Evolutionary conservation across 2,888 invertebrate species (phyloP).

Genomic region (Tubiluchus corallicola): DNA sequence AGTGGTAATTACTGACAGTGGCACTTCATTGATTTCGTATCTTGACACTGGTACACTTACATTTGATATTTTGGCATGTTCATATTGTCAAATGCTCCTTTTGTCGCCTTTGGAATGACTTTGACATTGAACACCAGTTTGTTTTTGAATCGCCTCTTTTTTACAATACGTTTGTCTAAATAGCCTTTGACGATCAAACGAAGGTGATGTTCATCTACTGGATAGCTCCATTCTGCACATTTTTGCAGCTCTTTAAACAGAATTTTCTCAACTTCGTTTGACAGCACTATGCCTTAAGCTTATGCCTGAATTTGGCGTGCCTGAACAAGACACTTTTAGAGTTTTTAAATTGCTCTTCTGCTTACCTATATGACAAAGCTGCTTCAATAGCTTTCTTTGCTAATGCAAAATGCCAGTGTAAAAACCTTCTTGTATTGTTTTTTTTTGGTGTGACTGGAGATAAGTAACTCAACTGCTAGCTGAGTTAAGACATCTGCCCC

Average conservation of each 20-base stretch:
- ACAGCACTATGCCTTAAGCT: background rate
- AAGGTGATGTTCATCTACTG: background rate
- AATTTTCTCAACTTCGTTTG: background rate
- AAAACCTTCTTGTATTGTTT: too few relatives aligned
- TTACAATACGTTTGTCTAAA: background rate
- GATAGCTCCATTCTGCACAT: background rate
- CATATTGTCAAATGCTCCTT: constrained; percentile 4
- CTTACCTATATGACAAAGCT: background rate
- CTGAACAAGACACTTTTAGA: background rate
- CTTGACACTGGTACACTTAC: constrained; percentile 5
- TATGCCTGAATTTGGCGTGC: background rate
- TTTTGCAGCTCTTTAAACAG: background rate
- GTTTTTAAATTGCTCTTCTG: background rate
- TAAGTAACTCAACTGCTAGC: background rate
- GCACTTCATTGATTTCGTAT: constrained; percentile 16
- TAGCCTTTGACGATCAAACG: background rate
- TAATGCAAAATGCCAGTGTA: too few relatives aligned
- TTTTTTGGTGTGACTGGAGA: background rate
- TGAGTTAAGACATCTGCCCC: background rate
- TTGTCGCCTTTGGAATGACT: constrained; percentile 10
- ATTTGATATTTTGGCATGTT: constrained; percentile 9
- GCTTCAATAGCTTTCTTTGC: background rate
- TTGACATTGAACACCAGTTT: background rate
- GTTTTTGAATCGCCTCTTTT: background rate
- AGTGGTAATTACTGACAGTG: constrained; percentile 25